Base-by-base conservation (phyloP, 2,888 invertebrate species). In the Melinaea marsaeus region DNA sequence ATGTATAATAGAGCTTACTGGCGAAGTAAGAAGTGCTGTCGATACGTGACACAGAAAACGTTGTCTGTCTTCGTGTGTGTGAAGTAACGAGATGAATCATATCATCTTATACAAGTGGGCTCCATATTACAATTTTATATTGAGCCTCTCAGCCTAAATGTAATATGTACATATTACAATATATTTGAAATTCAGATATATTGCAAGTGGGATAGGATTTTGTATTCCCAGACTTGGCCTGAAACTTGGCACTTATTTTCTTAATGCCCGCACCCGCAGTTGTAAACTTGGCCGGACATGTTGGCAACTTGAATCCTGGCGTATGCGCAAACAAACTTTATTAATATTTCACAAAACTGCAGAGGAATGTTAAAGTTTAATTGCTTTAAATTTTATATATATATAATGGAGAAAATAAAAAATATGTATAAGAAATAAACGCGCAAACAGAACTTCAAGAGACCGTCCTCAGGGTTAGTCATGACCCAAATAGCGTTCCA, bases 401-500 rank as follows among this genome's bases (percentile, higher is more conserved):
- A 51, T 51, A 22, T 51, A 22, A 22, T 51, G 22, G 5, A 51
- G 5, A 11, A 51, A 32, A 9, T 32, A 32, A 32, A 32, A 32
- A 11, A 51, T 9, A 32, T 42, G 3, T 48, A 22, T 7, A 37
- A 37, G 7, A 37, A 6, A 37, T 2, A 48, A 1, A 32, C 32
- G 51, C 9, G 42, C 32, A 51, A 51, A 51, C 32, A 51, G 32
- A 51, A 51, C 32, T 51, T 9, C 32, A 32, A 42, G 42, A 11
- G 32, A 32, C 32, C 51, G 4, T 32, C 32, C 32, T 51, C 51
- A 51, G 51, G 9, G 32, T 48, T 47, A 61, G 57, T 54, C 64
- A 57, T 66, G 66, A 64, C 64, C 66, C 42, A 61, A 61, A 64
- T 60, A 61, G 32, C 51, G 32, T 32, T 11, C 51, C 51, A 51